Percentiles rank a stretch among this genome's conserved stretches.
Conservation (phyloP, 1,140 invertebrate genomes). For the Drosophila sechellia region DNA sequence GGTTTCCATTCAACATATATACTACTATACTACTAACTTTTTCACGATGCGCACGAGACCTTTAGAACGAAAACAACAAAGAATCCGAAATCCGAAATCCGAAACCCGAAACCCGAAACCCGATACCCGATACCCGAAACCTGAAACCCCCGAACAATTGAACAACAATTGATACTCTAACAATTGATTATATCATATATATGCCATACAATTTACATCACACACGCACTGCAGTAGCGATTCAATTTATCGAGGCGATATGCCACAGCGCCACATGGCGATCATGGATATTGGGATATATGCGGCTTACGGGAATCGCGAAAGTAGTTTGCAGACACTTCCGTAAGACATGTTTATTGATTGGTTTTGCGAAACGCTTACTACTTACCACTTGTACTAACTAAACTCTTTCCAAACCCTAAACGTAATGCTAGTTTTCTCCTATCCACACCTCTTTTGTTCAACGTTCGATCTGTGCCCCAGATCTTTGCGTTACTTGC, state of each 20-base stretch:
- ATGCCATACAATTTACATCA: constrained; percentile 21
- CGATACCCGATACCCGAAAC: no score
- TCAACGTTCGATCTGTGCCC: constrained; percentile 31
- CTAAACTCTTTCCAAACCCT: constrained; percentile 15
- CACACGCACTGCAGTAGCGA: constrained; percentile 70
- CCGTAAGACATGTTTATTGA: constrained; percentile 62
- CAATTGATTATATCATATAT: constrained; percentile 32
- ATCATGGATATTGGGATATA: constrained; percentile 64
- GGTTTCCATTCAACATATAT: constrained; percentile 15
- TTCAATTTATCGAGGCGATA: constrained; percentile 88
- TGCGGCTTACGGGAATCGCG: constrained; percentile 62
- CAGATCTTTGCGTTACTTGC: constrained; percentile 1
- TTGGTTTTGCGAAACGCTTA: constrained; percentile 33
- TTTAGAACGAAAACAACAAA: constrained; percentile 11
- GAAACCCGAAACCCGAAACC: no score
- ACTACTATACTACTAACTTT: constrained; percentile 9
- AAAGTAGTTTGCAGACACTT: constrained; percentile 60
- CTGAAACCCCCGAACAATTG: neutral
- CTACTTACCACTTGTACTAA: constrained; percentile 28
- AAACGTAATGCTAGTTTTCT: constrained; percentile 30
- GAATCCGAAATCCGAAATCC: neutral
- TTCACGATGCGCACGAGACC: constrained; percentile 41
- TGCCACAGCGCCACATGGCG: constrained; percentile 77
- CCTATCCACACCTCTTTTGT: neutral
- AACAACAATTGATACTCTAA: constrained; percentile 31